Conservation (phyloP, 2,797 vertebrate species). For the Macrochelys suwanniensis region DNA sequence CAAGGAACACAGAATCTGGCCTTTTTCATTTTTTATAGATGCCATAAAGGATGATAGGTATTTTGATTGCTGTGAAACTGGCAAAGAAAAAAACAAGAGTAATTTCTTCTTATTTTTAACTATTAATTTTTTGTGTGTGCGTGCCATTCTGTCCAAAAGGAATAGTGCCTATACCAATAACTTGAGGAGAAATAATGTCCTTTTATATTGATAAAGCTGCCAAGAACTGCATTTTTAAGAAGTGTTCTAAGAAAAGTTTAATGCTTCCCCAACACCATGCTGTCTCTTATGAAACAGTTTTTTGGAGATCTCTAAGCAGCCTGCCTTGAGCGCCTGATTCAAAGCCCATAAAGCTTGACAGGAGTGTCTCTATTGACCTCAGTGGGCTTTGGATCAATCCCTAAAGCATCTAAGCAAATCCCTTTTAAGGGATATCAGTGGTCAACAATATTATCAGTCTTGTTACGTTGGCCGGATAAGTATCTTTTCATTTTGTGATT, state of each 20-base stretch:
- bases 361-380: background rate
- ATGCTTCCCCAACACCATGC: background rate
- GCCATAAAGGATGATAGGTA: background rate
- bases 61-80: background rate
- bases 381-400: background rate
- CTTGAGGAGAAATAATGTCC: background rate
- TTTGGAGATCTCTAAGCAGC: background rate
- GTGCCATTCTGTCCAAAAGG: background rate
- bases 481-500: background rate
- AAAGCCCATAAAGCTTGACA: background rate
- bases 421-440: background rate
- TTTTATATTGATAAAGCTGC: background rate
- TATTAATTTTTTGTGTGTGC: background rate
- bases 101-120: background rate
- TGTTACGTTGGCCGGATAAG: background rate
- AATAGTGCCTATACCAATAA: background rate
- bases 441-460: background rate
- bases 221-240: background rate
- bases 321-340: background rate
- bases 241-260: background rate
- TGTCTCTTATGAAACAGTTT: background rate
- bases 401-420: background rate
- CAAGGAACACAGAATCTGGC: background rate
- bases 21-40: background rate
- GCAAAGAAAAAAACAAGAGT: background rate